A percentile compares a stretch with the other conserved stretches of the same genome.
Conservation (phyloP, 2,113 vertebrate species). For the Ptilorrhoa leucosticta region DNA sequence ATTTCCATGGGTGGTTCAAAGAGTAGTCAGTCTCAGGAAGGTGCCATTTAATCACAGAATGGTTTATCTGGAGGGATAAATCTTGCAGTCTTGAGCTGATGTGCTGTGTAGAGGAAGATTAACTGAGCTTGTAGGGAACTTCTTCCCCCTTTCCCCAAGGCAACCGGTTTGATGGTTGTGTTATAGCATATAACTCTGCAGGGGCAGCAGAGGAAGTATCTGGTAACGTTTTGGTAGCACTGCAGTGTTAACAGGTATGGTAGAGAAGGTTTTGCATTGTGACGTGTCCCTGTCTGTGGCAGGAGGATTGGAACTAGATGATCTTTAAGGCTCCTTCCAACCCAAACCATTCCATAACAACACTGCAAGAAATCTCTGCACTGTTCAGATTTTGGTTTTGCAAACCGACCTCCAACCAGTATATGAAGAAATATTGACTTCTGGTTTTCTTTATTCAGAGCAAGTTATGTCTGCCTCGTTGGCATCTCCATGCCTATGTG, state of each 20-base stretch:
- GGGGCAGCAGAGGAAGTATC: not conserved
- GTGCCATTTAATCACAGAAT: not conserved
- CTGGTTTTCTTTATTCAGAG: not conserved
- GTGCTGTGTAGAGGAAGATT: not conserved
- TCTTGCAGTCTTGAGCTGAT: not conserved
- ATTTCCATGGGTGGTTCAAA: not conserved
- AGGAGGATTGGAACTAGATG: not conserved
- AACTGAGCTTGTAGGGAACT: not conserved
- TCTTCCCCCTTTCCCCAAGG: not conserved
- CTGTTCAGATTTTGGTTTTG: not conserved
- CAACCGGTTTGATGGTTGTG: not conserved
- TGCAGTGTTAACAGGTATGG: not conserved
- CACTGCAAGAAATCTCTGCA: not conserved
- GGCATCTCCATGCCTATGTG: not conserved
- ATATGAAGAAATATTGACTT: not conserved
- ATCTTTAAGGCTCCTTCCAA: not conserved
- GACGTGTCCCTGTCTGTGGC: not conserved
- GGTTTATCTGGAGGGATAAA: not conserved
- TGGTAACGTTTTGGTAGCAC: not conserved
- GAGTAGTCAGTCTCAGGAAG: not conserved
- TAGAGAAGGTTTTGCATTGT: not conserved
- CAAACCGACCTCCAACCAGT: not conserved
- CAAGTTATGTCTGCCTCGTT: not conserved
- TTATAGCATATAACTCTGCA: not conserved
- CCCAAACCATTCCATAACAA: not conserved